Conservation (phyloP, 2,888 invertebrate species). For the Himalopsyche japonica region DNA sequence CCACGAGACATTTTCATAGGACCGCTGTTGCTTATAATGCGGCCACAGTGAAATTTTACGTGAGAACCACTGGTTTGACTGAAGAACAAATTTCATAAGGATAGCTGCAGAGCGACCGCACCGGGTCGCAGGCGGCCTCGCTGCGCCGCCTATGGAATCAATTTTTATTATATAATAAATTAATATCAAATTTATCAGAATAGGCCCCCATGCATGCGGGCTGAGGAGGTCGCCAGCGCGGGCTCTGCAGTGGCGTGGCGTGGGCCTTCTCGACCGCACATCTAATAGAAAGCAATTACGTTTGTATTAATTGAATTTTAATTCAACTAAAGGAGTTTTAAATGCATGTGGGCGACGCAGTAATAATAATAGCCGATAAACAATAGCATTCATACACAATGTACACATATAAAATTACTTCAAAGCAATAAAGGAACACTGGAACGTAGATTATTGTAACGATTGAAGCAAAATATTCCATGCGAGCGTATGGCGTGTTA, state of each 20-base stretch:
- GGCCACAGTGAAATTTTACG: too few relatives aligned
- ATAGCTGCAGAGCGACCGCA: not conserved
- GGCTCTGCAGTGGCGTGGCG: not conserved
- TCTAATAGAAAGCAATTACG: slow-evolving; percentile 38
- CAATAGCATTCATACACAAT: slow-evolving; percentile 10
- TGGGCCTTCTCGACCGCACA: slow-evolving; percentile 13
- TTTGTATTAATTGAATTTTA: slow-evolving; percentile 38
- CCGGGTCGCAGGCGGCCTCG: not conserved
- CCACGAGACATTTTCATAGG: too few relatives aligned
- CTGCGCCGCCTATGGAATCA: slow-evolving; percentile 21
- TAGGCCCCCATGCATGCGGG: slow-evolving; percentile 24
- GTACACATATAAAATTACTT: not conserved
- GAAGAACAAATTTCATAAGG: not conserved
- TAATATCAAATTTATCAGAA: slow-evolving; percentile 36
- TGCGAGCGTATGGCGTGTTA: too few relatives aligned
- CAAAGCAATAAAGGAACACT: not conserved
- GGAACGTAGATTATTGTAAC: not conserved
- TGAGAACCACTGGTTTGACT: not conserved
- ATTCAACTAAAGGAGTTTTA: slow-evolving; percentile 38
- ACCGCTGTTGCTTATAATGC: too few relatives aligned
- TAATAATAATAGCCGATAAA: slow-evolving; percentile 20
- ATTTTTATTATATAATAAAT: slow-evolving; percentile 40
- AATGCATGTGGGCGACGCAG: slow-evolving; percentile 31
- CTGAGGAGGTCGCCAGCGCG: slow-evolving; percentile 5
- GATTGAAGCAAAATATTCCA: too few relatives aligned